Base-by-base conservation (phyloP, 1,140 invertebrate species). In the Chionoecetes opilio region DNA sequence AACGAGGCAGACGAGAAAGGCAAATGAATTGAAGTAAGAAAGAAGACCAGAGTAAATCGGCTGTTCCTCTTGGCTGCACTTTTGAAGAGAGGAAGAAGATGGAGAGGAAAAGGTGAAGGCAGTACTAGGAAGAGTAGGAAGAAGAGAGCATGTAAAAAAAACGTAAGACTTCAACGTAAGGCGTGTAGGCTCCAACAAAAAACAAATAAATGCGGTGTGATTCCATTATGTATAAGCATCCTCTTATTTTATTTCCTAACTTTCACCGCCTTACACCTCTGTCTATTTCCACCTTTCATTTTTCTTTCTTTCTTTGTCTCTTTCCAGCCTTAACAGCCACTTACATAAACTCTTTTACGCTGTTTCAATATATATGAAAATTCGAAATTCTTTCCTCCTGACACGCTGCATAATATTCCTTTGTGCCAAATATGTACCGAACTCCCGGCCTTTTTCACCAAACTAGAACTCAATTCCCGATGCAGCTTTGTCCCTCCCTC, bases 291-390 rank as follows among this genome's bases (percentile, higher is more conserved):
- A 6, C 26, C 53, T 75, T 26, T 75, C 63, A 53, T 17, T 14
- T 53, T 53, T 53, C 11, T 53, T 53, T 53, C 46, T 53, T 9
- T 17, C 46, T 53, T 17, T 53, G 11, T 17, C 46, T 53, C 46
- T 3, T 53, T 53, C 46, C 11, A 9, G 21, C 2, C 21, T 53
- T 53, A 17, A 53, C 9, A 11, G 46, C 46, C 46, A 53, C 46
- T 53, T 17, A 53, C 46, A 53, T 17, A 53, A 9, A 53, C 46
- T 53, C 46, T 75, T 5, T 75, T n/a, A n/a, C 63, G 8, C 63
- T 75, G 63, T 75, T 75, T 75, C 63, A 75, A 75, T 75, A 75
- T 75, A 75, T 75, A 75, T n/a, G 63, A n/a, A 75, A 75, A 75
- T 75, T 53, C 46, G n/a, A 75, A n/a, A 26, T 75, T n/a, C n/a